These are phyloP conservation scores for Castor canadensis DNA, from an alignment of 2,113 vertebrate genomes.

Conservation along the genomic window DNA sequence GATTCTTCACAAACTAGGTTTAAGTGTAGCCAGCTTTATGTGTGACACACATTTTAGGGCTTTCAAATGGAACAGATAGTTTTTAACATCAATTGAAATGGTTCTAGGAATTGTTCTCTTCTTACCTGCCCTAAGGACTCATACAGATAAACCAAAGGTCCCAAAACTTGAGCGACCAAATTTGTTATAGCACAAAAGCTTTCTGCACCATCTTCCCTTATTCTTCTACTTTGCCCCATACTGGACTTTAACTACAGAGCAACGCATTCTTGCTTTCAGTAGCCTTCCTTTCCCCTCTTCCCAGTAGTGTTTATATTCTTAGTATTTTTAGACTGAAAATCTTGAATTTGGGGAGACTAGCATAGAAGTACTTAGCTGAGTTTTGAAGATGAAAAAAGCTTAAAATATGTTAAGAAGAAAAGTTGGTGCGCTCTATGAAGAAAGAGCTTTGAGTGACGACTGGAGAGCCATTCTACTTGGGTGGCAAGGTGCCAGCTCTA, in stretches of 20 bases:
- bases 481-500: not conserved
- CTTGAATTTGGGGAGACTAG: too few species aligned
- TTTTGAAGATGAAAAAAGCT: not conserved
- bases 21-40: not conserved
- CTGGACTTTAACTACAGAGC: too few species aligned
- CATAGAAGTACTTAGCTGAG: not conserved
- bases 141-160: not conserved
- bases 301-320: not conserved
- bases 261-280: not conserved
- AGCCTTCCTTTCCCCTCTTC: not conserved
- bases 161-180: not conserved
- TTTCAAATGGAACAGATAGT: not conserved
- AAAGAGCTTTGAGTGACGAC: not conserved
- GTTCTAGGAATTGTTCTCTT: not conserved
- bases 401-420: not conserved
- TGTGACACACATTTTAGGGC: not conserved
- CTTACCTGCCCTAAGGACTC: not conserved
- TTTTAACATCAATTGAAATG: not conserved
- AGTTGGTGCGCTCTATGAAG: not conserved
- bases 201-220: not conserved
- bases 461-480: not conserved
- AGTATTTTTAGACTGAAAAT: not conserved
- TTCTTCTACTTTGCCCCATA: not conserved
- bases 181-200: not conserved
- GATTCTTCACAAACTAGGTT: not conserved